Percentiles rank a stretch among this genome's conserved stretches.
phyloP scores from a whole-genome alignment of 2,113 vertebrate genomes.

The Cricetomys ansorgei region DNA sequence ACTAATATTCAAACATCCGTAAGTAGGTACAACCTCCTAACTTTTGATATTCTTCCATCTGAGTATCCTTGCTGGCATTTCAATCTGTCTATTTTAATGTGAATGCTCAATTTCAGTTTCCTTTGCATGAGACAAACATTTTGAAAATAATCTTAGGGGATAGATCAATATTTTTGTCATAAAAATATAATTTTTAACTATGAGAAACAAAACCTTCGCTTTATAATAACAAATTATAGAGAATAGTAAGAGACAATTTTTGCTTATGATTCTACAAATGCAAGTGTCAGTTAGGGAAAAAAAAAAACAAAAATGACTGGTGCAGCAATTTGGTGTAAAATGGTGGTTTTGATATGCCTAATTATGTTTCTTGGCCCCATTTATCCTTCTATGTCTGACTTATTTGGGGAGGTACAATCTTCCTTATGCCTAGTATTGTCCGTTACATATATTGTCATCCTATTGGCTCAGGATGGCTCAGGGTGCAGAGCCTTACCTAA shows the following conservation, averaged over 20 bases:
- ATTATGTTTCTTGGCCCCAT: not conserved
- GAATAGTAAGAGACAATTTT: not conserved
- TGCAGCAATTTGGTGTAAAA: too few species aligned
- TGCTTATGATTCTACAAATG: not conserved
- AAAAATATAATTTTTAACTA: not conserved
- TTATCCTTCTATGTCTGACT: too few species aligned
- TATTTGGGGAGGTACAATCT: not conserved
- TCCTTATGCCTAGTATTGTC: not conserved
- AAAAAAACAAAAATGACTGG: not conserved
- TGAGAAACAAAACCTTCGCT: not conserved
- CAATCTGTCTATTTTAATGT: not conserved
- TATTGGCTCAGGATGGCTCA: not conserved
- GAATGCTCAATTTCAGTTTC: not conserved
- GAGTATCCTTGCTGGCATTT: not conserved
- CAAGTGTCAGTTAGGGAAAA: not conserved
- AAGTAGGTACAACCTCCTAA: not conserved
- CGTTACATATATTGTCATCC: too few species aligned
- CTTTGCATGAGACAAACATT: not conserved
- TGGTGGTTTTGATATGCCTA: not conserved
- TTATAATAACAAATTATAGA: not conserved
- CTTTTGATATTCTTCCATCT: not conserved
- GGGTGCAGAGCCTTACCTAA: not conserved
- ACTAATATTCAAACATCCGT: not conserved
- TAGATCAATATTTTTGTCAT: not conserved
- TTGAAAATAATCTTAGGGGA: not conserved